These are phyloP conservation scores for Diadromus collaris DNA, from an alignment of 2,888 invertebrate species.

Conservation along the genomic window DNA sequence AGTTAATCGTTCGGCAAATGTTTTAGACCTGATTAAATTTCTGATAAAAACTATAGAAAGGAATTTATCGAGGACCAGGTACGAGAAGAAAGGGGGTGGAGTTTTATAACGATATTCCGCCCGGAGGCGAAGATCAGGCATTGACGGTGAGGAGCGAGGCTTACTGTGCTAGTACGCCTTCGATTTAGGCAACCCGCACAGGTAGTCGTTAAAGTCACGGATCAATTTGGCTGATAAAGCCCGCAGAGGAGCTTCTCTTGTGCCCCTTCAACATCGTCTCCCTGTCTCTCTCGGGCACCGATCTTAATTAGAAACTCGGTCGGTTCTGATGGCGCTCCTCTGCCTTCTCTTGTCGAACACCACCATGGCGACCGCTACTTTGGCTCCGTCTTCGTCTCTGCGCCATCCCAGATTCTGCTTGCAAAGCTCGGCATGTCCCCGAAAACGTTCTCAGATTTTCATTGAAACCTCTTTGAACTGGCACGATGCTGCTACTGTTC, in stretches of 20 bases:
- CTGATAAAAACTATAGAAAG: slow-evolving; percentile 36
- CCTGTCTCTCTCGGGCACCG: slow-evolving; percentile 29
- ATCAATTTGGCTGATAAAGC: slow-evolving; percentile 64
- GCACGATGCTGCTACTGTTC: neutral
- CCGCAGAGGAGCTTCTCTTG: slow-evolving; percentile 47
- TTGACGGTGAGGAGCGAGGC: slow-evolving; percentile 20
- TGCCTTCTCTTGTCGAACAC: slow-evolving; percentile 40
- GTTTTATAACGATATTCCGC: slow-evolving; percentile 54
- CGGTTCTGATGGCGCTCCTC: slow-evolving; percentile 42
- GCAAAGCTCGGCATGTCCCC: slow-evolving; percentile 43
- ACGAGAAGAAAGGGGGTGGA: slow-evolving; percentile 8
- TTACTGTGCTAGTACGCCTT: slow-evolving; percentile 45
- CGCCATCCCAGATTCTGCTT: slow-evolving; percentile 52
- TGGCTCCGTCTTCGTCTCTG: slow-evolving; percentile 41
- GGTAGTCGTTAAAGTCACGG: slow-evolving; percentile 60
- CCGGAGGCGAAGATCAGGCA: slow-evolving; percentile 47
- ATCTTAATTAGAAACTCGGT: slow-evolving; percentile 62
- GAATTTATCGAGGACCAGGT: slow-evolving; percentile 21
- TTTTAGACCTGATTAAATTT: slow-evolving; percentile 51
- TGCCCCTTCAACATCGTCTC: slow-evolving; percentile 29
- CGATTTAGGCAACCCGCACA: slow-evolving; percentile 58
- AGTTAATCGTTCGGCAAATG: slow-evolving; percentile 51
- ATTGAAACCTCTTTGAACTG: slow-evolving; percentile 17
- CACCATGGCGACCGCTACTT: slow-evolving; percentile 37
- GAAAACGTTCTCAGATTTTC: slow-evolving; percentile 33